A percentile compares a stretch with the other conserved stretches of the same genome.
phyloP scores from a whole-genome alignment of 2,888 invertebrate species.

The Xanthorhoe spadicearia region DNA sequence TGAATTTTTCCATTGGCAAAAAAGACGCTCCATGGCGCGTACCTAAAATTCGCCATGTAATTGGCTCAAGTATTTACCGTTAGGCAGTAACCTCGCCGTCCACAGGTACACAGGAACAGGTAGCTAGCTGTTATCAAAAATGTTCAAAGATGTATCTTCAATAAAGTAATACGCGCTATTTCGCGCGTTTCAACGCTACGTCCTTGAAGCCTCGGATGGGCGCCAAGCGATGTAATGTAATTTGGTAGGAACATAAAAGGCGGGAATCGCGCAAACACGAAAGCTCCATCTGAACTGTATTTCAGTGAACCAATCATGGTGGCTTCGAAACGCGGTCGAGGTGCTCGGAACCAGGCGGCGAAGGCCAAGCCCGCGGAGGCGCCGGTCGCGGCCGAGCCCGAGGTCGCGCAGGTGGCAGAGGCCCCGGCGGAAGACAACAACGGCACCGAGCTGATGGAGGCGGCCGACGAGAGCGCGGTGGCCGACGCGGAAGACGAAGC shows the following conservation, averaged over 20 bases:
- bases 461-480: slow-evolving; percentile 50
- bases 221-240: slow-evolving; percentile 63
- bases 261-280: slow-evolving; percentile 61
- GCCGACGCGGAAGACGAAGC: slow-evolving; percentile 28
- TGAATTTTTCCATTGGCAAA: slow-evolving; percentile 76
- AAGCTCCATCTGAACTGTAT: slow-evolving; percentile 23
- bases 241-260: slow-evolving; percentile 54
- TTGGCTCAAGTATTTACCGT: slow-evolving; percentile 56
- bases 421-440: slow-evolving; percentile 69
- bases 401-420: slow-evolving; percentile 57
- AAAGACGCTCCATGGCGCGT: slow-evolving; percentile 77
- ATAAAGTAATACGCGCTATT: slow-evolving; percentile 47
- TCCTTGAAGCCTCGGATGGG: slow-evolving; percentile 71
- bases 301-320: slow-evolving; percentile 62
- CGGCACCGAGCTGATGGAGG: slow-evolving; percentile 61
- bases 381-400: slow-evolving; percentile 47
- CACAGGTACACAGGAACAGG: too few species aligned
- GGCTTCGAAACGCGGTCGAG: slow-evolving; percentile 78
- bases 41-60: slow-evolving; percentile 55
- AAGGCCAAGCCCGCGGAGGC: slow-evolving; percentile 69
- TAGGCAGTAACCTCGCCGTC: slow-evolving; percentile 49
- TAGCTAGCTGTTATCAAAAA: slow-evolving; percentile 43
- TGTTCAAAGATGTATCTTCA: slow-evolving; percentile 35
- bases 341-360: slow-evolving; percentile 71
- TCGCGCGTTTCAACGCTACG: slow-evolving; percentile 60